Conservation (phyloP, 2,797 vertebrate genomes). For the Halcyon smyrnensis region DNA sequence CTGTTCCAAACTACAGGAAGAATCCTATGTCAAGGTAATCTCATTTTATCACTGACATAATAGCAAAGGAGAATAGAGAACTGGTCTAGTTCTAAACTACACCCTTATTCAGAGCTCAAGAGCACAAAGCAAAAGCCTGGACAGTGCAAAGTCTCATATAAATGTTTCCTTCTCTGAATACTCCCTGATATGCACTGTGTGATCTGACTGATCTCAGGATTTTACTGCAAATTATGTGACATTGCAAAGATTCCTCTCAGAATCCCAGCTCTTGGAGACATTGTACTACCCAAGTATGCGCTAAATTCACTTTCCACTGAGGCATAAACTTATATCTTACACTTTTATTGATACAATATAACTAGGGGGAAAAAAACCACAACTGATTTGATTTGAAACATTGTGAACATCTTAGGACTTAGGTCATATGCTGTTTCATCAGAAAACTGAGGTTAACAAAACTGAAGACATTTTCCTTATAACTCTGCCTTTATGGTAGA, state of each 20-base stretch:
- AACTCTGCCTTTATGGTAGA: not conserved
- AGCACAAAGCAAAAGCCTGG: not conserved
- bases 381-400: not conserved
- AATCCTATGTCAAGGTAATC: not conserved
- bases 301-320: not conserved
- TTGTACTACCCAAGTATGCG: not conserved
- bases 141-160: not conserved
- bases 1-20: not conserved
- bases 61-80: not conserved
- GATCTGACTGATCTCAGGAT: not conserved
- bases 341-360: not conserved
- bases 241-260: not conserved
- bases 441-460: not conserved
- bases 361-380: fast-evolving
- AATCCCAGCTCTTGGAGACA: not conserved
- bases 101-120: not conserved
- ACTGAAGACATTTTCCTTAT: not conserved
- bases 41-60: not conserved
- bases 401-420: not conserved
- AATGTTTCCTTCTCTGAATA: not conserved
- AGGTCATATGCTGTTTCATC: not conserved
- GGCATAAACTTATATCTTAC: not conserved
- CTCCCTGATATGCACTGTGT: not conserved
- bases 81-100: not conserved
- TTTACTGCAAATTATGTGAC: not conserved